Conservation (phyloP, 2,797 vertebrate genomes). For the Sebastes trivittatus region DNA sequence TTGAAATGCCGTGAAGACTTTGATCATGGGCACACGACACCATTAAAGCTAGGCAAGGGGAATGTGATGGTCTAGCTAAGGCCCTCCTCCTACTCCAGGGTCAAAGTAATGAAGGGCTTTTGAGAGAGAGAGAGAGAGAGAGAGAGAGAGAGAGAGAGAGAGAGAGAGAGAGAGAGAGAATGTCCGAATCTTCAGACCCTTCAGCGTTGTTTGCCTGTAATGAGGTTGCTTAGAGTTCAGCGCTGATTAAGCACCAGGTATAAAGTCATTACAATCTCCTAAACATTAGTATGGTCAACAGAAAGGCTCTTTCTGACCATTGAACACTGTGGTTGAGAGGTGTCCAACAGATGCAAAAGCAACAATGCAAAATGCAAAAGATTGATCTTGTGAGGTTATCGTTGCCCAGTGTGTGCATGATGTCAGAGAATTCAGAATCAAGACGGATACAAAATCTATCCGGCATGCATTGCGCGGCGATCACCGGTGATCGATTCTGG, state of each 20-base stretch:
- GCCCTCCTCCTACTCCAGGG: constrained; percentile 30
- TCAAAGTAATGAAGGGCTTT: constrained; percentile 42
- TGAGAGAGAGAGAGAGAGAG: neutral
- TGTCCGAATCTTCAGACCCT: constrained; percentile 40
- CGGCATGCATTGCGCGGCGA: too few species aligned
- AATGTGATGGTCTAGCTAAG: neutral
- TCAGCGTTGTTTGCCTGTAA: constrained; percentile 36
- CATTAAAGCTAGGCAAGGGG: constrained; percentile 32
- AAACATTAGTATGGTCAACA: constrained; percentile 22
- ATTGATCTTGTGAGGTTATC: neutral
- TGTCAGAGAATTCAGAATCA: neutral
- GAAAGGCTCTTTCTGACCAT: neutral
- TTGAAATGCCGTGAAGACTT: constrained; percentile 35
- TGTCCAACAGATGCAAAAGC: neutral
- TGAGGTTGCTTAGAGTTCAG: constrained; percentile 55
- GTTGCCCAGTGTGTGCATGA: neutral
- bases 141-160: neutral
- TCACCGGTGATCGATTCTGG: neutral
- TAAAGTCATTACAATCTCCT: constrained; percentile 15
- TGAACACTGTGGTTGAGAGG: neutral
- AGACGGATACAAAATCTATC: neutral
- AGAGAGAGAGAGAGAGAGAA: neutral
- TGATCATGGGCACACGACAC: constrained; percentile 44
- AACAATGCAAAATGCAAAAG: neutral
- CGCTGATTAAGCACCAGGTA: constrained; percentile 47